phyloP scores from a whole-genome alignment of 2,113 vertebrate genomes.

The Oreochromis niloticus region DNA sequence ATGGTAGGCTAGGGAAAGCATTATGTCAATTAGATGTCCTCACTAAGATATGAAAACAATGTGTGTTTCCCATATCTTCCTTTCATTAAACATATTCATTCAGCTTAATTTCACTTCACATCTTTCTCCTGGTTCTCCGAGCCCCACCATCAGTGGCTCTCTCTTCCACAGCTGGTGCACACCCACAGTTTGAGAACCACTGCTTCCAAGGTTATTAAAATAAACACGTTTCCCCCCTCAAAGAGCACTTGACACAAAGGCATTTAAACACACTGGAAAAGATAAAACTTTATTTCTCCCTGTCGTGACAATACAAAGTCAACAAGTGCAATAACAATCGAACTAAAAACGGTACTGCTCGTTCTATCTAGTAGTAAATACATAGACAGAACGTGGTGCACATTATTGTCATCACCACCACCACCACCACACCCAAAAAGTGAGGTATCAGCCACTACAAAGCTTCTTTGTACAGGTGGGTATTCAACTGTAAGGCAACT shows the following conservation, averaged over 20 bases:
- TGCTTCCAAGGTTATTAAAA: not conserved
- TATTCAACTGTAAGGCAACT: constrained; percentile 75
- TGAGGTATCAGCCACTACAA: constrained; percentile 69
- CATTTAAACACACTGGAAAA: constrained; percentile 74
- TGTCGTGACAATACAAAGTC: constrained; percentile 75
- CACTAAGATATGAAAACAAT: not conserved
- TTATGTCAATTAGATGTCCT: not conserved
- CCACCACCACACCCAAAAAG: constrained; percentile 52
- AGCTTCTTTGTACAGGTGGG: constrained; percentile 68
- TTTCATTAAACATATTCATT: not conserved
- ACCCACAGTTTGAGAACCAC: not conserved
- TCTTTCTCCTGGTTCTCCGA: not conserved
- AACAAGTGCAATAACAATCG: constrained; percentile 75
- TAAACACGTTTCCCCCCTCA: not conserved
- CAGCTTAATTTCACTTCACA: not conserved
- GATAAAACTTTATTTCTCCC: constrained; percentile 76
- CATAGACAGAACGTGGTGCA: constrained; percentile 60
- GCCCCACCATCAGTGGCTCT: not conserved
- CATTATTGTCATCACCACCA: constrained; percentile 23
- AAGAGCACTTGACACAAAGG: constrained; percentile 18
- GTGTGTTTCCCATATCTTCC: not conserved
- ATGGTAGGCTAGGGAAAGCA: not conserved
- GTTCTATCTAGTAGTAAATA: constrained; percentile 66
- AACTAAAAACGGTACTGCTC: constrained; percentile 54
- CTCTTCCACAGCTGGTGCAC: not conserved